phyloP scores from a whole-genome alignment of 2,888 invertebrate species.

The Azorinus chamasolen region DNA sequence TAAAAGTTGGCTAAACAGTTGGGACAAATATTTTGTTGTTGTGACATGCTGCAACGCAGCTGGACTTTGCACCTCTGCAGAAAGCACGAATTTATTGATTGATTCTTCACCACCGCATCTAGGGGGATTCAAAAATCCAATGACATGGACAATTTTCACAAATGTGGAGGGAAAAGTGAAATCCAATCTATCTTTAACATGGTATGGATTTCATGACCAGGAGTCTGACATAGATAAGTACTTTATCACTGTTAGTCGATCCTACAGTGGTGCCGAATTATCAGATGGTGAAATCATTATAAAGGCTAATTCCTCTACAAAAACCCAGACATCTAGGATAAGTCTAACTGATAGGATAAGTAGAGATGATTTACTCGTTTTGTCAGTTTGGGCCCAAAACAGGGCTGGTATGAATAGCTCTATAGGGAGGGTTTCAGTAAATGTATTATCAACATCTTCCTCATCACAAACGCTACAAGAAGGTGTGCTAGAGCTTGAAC shows the following conservation, averaged over 20 bases:
- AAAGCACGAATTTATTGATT: constrained; percentile 50
- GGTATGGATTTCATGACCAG: constrained; percentile 65
- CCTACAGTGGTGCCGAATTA: constrained; percentile 53
- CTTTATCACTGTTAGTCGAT: constrained; percentile 42
- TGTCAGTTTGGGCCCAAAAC: constrained; percentile 60
- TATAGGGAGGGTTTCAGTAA: constrained; percentile 48
- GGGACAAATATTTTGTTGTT: constrained; percentile 50
- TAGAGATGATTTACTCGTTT: constrained; percentile 28
- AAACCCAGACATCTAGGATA: constrained; percentile 4
- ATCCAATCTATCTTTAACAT: constrained; percentile 38
- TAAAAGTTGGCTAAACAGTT: constrained; percentile 41
- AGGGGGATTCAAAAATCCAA: constrained; percentile 57
- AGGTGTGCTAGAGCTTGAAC: constrained; percentile 51
- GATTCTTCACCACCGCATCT: constrained; percentile 68
- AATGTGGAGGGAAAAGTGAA: constrained; percentile 6
- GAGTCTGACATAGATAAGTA: constrained; percentile 59
- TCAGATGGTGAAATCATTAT: constrained; percentile 23
- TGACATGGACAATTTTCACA: constrained; percentile 38
- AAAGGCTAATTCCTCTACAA: background rate
- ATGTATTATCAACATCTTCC: background rate
- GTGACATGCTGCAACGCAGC: constrained; percentile 66
- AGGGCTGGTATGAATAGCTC: constrained; percentile 54
- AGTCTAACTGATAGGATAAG: background rate
- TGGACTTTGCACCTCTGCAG: constrained; percentile 53
- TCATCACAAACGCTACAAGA: background rate